These are phyloP conservation scores for Vimba vimba DNA, from an alignment of 2,113 vertebrate species.

Conservation along the genomic window DNA sequence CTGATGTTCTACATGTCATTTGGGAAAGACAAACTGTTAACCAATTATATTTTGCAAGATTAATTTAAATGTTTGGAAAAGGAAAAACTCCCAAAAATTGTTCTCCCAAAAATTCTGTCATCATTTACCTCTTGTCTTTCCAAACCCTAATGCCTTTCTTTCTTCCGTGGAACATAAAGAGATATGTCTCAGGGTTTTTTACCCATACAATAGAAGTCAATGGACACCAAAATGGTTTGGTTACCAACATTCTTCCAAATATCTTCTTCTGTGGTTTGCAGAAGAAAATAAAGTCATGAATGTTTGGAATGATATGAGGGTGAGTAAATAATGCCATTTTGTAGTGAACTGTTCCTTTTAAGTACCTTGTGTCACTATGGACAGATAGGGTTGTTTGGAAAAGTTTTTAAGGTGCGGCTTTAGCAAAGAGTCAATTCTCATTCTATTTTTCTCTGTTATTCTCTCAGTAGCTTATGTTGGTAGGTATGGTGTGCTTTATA, in stretches of 20 bases:
- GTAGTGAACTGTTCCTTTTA: too few relatives aligned
- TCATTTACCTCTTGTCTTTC: neutral
- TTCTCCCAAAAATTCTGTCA: too few relatives aligned
- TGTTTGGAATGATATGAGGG: neutral
- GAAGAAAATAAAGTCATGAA: neutral
- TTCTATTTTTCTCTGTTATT: conserved; percentile 5
- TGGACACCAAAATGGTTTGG: neutral
- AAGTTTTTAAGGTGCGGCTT: neutral
- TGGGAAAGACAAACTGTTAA: neutral
- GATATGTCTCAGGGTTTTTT: neutral
- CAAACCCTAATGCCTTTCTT: neutral
- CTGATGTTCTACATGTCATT: neutral
- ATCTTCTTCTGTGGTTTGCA: neutral
- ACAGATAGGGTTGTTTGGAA: neutral
- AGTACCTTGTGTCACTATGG: neutral
- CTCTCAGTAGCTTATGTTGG: neutral
- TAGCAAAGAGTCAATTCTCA: neutral
- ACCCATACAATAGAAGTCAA: neutral
- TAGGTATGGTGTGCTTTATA: conserved; percentile 21
- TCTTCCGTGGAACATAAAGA: neutral
- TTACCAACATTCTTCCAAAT: neutral
- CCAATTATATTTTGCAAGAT: neutral
- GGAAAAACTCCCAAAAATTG: neutral
- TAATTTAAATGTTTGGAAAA: neutral
- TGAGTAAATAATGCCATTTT: neutral